Evolutionary conservation across 2,113 vertebrate species (phyloP).

Genomic region (Pterocles gutturalis): DNA sequence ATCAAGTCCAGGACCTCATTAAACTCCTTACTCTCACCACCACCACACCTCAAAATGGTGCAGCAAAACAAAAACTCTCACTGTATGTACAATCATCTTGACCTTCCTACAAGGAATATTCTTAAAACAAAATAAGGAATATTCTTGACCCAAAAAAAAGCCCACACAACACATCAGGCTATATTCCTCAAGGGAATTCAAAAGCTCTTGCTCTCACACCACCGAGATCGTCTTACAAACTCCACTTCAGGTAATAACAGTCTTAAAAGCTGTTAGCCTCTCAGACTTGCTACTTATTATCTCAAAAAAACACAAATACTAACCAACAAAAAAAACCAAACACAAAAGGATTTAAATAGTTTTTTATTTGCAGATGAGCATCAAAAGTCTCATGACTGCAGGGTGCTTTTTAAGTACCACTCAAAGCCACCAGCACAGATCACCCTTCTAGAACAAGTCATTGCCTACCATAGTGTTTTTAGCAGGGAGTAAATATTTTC

Average conservation of each 20-base stretch:
- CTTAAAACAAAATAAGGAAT: background rate
- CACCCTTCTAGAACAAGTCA: background rate
- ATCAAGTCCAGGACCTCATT: background rate
- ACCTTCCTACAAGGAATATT: background rate
- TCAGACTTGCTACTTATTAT: background rate
- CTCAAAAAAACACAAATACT: background rate
- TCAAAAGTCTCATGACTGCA: background rate
- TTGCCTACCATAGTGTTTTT: background rate
- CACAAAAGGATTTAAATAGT: rapidly evolving
- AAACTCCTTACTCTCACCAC: background rate
- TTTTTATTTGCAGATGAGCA: background rate
- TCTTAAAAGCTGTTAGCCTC: background rate
- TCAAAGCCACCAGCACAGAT: background rate
- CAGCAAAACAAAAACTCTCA: background rate
- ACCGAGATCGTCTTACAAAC: background rate
- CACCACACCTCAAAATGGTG: background rate
- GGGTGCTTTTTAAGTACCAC: background rate
- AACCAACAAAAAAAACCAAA: background rate
- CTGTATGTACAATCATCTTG: background rate
- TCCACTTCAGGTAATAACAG: background rate
- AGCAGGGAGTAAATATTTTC: background rate
- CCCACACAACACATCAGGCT: background rate
- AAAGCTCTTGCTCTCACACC: background rate
- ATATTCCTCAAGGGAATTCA: background rate
- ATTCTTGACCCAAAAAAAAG: background rate